A percentile compares a stretch with the other conserved stretches of the same genome.
phyloP scores from a whole-genome alignment of 2,797 vertebrate species.

The Squalus acanthias region DNA sequence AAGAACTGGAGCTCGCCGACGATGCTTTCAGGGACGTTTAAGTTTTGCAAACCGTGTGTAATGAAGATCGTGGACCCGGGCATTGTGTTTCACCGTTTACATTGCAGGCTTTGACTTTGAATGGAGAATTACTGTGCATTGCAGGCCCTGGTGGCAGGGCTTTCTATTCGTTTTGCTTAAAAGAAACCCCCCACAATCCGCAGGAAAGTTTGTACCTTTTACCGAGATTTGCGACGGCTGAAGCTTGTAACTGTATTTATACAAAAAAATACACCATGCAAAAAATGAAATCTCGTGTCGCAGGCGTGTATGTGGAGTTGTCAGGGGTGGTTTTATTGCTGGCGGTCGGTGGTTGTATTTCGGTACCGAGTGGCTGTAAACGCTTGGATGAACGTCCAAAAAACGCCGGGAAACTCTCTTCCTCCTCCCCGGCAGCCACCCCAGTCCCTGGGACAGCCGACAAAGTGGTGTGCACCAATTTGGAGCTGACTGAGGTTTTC shows the following conservation, averaged over 20 bases:
- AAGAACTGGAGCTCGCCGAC: not conserved
- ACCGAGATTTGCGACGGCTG: not conserved
- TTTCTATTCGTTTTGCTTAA: not conserved
- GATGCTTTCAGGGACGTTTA: not conserved
- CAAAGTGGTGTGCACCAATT: constrained; percentile 81
- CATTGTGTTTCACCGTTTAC: not conserved
- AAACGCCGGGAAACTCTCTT: constrained; percentile 49
- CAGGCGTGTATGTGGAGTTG: not conserved
- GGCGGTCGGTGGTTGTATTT: constrained; percentile 46
- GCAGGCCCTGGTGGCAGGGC: not conserved
- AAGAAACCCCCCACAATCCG: too few species aligned
- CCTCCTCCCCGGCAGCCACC: constrained; percentile 42
- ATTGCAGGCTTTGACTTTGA: not conserved
- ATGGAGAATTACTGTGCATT: not conserved
- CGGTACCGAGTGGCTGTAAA: constrained; percentile 71
- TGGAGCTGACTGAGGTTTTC: constrained; percentile 76
- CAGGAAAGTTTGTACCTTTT: not conserved
- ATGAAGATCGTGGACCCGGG: not conserved
- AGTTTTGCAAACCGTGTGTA: not conserved
- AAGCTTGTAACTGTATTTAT: too few species aligned
- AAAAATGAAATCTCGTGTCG: not conserved
- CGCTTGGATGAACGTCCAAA: constrained; percentile 65
- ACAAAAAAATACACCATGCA: too few species aligned
- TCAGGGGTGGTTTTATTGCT: constrained; percentile 52
- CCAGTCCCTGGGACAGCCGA: constrained; percentile 40